phyloP scores from a whole-genome alignment of 2,797 vertebrate genomes.

The Microctenopoma steveboyesi region DNA sequence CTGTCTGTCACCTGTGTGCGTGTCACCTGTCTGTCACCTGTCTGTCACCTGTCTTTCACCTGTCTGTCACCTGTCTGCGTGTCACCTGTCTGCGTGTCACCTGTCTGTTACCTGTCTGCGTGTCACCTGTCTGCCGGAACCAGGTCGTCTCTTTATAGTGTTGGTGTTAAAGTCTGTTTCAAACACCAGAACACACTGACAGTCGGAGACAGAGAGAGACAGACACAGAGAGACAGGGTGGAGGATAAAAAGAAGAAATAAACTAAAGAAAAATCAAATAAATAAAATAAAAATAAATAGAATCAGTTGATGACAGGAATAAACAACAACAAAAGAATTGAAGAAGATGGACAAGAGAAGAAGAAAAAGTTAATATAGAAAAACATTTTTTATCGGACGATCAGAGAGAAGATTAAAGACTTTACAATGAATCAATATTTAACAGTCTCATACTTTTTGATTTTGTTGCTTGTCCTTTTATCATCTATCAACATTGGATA shows the following conservation, averaged over 20 bases:
- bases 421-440: background rate
- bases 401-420: too few relatives aligned
- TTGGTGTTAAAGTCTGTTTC: slow-evolving; percentile 85
- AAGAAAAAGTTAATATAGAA: slow-evolving; percentile 9
- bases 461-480: too few relatives aligned
- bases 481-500: too few relatives aligned
- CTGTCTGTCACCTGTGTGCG: too few relatives aligned
- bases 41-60: too few relatives aligned
- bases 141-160: slow-evolving; percentile 85
- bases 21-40: too few relatives aligned
- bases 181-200: slow-evolving; percentile 86
- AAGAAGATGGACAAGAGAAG: background rate
- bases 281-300: background rate
- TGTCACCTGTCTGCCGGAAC: slow-evolving; percentile 82
- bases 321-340: background rate
- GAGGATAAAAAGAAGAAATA: background rate
- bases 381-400: background rate
- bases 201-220: slow-evolving; percentile 20
- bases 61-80: too few relatives aligned
- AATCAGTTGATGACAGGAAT: background rate
- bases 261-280: slow-evolving; percentile 20
- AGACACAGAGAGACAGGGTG: background rate
- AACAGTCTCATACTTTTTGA: background rate
- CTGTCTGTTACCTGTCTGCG: too few relatives aligned
- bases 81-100: too few relatives aligned